Evolutionary conservation across 2,888 invertebrate genomes (phyloP).

Genomic region (Gerosis bhagava): DNA sequence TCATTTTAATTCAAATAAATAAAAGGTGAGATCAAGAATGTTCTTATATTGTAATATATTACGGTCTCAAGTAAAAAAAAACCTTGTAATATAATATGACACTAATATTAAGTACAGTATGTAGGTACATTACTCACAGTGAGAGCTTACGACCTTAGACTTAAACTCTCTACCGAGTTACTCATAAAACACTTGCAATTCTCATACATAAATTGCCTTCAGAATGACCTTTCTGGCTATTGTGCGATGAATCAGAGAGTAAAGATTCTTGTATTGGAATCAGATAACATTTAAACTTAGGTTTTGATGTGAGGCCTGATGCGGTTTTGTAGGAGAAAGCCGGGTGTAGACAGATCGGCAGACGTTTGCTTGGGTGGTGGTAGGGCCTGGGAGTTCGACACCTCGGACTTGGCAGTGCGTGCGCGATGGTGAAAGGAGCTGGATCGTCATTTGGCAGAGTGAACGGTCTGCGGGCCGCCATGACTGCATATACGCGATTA

Average conservation of each 20-base stretch:
- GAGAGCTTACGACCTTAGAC: too few species aligned
- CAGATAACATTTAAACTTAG: conserved; percentile 15
- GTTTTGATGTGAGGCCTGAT: conserved; percentile 23
- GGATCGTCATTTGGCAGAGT: conserved; percentile 55
- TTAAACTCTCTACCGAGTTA: too few species aligned
- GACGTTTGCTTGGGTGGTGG: conserved; percentile 48
- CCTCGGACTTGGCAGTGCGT: conserved; percentile 56
- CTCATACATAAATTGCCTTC: conserved; percentile 29
- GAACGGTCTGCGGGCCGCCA: conserved; percentile 53
- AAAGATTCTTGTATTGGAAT: conserved; percentile 10
- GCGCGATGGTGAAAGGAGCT: conserved; percentile 74
- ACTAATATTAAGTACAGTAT: too few species aligned
- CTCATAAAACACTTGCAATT: too few species aligned
- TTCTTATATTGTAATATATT: too few species aligned
- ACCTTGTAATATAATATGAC: too few species aligned
- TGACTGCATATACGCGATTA: conserved; percentile 64
- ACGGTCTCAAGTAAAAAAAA: too few species aligned
- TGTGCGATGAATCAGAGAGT: conserved; percentile 17
- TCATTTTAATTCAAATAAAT: too few species aligned
- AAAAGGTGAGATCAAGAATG: too few species aligned
- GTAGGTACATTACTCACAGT: too few species aligned
- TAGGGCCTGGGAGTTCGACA: conserved; percentile 34
- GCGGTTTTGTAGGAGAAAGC: conserved; percentile 68
- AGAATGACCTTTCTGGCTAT: conserved; percentile 25
- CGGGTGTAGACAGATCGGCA: conserved; percentile 58